These are phyloP conservation scores for Ondatra zibethicus DNA, from an alignment of 2,113 vertebrate species.

Conservation along the genomic window DNA sequence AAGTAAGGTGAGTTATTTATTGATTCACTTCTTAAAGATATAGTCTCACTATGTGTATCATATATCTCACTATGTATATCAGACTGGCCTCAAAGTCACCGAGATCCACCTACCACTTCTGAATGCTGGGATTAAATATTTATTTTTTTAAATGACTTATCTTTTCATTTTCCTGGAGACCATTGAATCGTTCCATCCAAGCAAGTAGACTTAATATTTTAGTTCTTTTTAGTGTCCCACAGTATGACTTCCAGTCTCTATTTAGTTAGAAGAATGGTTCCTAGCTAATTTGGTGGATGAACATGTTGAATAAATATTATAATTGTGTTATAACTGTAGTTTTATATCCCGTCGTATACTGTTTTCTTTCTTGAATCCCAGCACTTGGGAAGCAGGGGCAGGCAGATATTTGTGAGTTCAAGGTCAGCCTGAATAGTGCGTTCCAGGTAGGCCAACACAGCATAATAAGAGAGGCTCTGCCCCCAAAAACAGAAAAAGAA, in stretches of 20 bases:
- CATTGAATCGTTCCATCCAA: neutral
- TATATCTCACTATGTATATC: neutral
- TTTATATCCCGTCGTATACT: neutral
- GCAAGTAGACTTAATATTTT: conserved; percentile 29
- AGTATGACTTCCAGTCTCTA: neutral
- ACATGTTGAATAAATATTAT: conserved; percentile 4
- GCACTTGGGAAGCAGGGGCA: neutral
- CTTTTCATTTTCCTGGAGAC: conserved; percentile 42
- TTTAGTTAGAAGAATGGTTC: neutral
- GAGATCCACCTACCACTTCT: neutral
- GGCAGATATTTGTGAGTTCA: neutral
- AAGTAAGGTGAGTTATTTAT: neutral
- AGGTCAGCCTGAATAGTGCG: neutral
- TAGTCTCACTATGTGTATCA: neutral
- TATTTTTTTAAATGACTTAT: conserved; percentile 34
- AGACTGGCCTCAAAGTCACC: neutral
- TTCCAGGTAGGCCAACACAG: neutral
- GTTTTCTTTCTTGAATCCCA: neutral
- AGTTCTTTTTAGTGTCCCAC: conserved; percentile 3
- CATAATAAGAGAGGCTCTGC: neutral
- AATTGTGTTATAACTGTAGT: neutral
- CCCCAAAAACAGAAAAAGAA: neutral
- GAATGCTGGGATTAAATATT: neutral
- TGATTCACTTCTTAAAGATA: neutral
- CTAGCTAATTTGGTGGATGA: conserved; percentile 32